Evolutionary conservation across 2,797 vertebrate genomes (phyloP), one percentile per base, ranked within the genome.

Genomic region (Carduelis carduelis): DNA sequence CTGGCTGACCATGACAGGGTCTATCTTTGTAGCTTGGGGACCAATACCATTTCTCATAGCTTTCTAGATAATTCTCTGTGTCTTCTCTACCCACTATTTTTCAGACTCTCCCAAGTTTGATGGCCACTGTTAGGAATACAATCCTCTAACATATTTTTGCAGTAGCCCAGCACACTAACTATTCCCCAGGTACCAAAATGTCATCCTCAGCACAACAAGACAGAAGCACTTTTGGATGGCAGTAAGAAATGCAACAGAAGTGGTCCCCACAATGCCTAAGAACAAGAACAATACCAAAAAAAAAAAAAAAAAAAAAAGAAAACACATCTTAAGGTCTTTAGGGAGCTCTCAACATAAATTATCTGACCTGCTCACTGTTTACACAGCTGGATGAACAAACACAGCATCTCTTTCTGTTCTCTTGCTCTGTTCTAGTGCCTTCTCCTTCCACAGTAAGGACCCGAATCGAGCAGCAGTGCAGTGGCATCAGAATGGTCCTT

Each of bases 1-100:
- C 8, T n/a, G 24, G 8, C 2, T 70, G 32, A 39, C 32, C 32
- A 44, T 6, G 28, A 43, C 8, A 0, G 14, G 7, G 4, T n/a
- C 6, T 65, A 5, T 10, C 43, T 74, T 37, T 49, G 59, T 56
- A 78, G 6, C 23, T 1, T 34, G 10, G 2, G 7, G 8, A 9
- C 11, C 39, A 72, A 64, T 3, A 41, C 5, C n/a, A 47, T 15
- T 37, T 52, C 61, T 41, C 55, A 44, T 0, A 23, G 24, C 5
- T 57, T 12, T 32, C n/a, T 27, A 50, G 8, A 34, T 19, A 68
- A 80, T 28, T 26, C 23, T 35, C 9, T 8, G 7, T 22, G 71
- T 79, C 49, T 56, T 18, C 80, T 61, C 26, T 16, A n/a, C 9
- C 20, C 8, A 4, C 43, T 26, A 2, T 16, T 74, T 75, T 71